phyloP scores from a whole-genome alignment of 2,113 vertebrate genomes.

The Neodontobutis hainanensis region DNA sequence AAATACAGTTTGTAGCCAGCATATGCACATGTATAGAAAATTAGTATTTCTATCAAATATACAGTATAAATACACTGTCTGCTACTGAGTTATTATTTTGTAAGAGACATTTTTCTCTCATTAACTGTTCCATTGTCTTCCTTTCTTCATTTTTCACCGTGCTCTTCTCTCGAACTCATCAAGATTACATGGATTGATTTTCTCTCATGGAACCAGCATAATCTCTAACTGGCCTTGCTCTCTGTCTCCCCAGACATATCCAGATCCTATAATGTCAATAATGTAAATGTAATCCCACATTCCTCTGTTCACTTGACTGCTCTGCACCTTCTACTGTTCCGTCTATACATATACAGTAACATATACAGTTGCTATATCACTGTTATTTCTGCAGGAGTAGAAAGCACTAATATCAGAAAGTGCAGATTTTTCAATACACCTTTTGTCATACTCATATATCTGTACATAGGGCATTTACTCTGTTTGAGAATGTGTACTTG shows the following conservation, averaged over 20 bases:
- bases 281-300: conserved; percentile 69
- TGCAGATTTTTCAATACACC: neutral
- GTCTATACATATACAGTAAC: neutral
- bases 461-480: conserved; percentile 11
- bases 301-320: neutral
- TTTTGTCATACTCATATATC: conserved; percentile 4
- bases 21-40: neutral
- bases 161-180: conserved; percentile 36
- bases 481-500: conserved; percentile 20
- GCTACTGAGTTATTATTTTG: neutral
- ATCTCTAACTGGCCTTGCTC: conserved; percentile 24
- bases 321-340: conserved; percentile 3
- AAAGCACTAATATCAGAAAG: conserved; percentile 29
- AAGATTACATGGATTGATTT: conserved; percentile 69
- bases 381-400: conserved; percentile 37
- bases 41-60: neutral
- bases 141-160: conserved; percentile 17
- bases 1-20: no score
- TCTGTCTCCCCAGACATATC: conserved; percentile 39
- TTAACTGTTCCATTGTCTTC: conserved; percentile 8
- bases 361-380: conserved; percentile 22
- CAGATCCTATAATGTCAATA: conserved; percentile 59
- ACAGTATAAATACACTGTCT: neutral
- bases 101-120: neutral
- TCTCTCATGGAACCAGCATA: conserved; percentile 34